phyloP scores from a whole-genome alignment of 23 tunicate genomes.

The Halocynthia roretzi region DNA sequence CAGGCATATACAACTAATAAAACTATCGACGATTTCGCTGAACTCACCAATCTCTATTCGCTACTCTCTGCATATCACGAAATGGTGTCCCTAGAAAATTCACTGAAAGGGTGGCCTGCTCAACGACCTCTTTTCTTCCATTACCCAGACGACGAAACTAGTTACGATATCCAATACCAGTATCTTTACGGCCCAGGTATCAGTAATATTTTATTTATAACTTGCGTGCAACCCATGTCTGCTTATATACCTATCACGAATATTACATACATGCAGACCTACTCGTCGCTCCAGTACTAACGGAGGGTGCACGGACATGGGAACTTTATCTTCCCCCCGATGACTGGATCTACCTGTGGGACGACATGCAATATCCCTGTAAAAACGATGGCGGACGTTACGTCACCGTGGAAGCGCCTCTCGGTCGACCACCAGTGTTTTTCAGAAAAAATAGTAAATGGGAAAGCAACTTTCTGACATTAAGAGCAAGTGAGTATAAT shows the following conservation, averaged over 20 bases:
- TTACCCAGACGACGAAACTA: slow-evolving; percentile 55
- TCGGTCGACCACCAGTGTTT: slow-evolving; percentile 87
- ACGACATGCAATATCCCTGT: slow-evolving; percentile 26
- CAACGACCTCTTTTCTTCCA: slow-evolving; percentile 85
- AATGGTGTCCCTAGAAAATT: slow-evolving; percentile 31
- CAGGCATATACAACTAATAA: slow-evolving; percentile 69
- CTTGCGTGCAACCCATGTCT: too few relatives aligned
- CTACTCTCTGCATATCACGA: slow-evolving; percentile 60
- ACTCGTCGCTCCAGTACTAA: slow-evolving; percentile 81
- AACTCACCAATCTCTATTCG: slow-evolving; percentile 33
- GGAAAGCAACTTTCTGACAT: slow-evolving; percentile 29
- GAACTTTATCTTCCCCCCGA: slow-evolving; percentile 78
- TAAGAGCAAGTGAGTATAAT: slow-evolving; percentile 35
- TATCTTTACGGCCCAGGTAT: slow-evolving; percentile 87
- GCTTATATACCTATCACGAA: too few relatives aligned
- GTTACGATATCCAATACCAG: slow-evolving; percentile 61
- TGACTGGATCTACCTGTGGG: slow-evolving; percentile 77
- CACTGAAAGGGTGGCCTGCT: slow-evolving; percentile 53
- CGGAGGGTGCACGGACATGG: slow-evolving; percentile 32
- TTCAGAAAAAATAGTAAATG: slow-evolving; percentile 37
- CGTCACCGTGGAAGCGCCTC: slow-evolving; percentile 44
- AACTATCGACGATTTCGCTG: slow-evolving; percentile 48
- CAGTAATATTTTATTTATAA: too few relatives aligned
- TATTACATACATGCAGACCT: slow-evolving; percentile 27
- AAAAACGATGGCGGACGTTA: slow-evolving; percentile 16